Evolutionary conservation across 2,888 invertebrate species (phyloP).

Genomic region (Steinernema carpocapsae): DNA sequence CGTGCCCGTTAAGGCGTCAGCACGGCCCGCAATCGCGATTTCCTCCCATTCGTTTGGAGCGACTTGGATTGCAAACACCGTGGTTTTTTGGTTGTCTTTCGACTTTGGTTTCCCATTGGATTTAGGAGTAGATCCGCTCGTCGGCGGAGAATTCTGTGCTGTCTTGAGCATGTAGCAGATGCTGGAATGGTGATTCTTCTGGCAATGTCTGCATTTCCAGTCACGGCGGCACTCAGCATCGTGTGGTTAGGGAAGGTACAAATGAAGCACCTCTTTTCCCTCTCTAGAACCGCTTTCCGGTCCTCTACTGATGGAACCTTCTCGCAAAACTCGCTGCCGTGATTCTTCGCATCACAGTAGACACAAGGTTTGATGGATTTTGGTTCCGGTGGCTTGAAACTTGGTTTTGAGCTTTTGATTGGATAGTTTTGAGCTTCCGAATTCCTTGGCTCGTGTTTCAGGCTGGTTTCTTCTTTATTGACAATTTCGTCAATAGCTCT

Average conservation of each 20-base stretch:
- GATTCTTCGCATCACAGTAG: not conserved
- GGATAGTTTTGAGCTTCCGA: too few species aligned
- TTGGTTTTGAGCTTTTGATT: too few species aligned
- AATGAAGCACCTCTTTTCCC: not conserved
- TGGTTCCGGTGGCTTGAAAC: too few species aligned
- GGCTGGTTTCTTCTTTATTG: too few species aligned
- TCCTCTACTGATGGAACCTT: not conserved
- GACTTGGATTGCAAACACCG: too few species aligned
- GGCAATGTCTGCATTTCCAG: not conserved
- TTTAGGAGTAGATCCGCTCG: not conserved
- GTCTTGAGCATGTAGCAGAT: not conserved
- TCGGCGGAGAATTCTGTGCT: not conserved
- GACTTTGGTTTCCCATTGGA: not conserved
- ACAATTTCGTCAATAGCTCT: too few species aligned
- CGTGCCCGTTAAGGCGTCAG: not conserved
- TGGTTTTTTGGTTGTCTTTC: not conserved
- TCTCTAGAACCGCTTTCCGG: not conserved
- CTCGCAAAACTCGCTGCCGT: not conserved
- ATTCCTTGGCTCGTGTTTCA: too few species aligned
- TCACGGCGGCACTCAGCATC: not conserved
- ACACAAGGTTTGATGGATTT: not conserved
- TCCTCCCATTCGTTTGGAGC: too few species aligned
- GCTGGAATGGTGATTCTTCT: not conserved
- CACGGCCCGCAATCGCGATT: too few species aligned
- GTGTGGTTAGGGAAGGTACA: not conserved